Base-by-base conservation (phyloP, 2,113 vertebrate genomes). In the Dinomys branickii region DNA sequence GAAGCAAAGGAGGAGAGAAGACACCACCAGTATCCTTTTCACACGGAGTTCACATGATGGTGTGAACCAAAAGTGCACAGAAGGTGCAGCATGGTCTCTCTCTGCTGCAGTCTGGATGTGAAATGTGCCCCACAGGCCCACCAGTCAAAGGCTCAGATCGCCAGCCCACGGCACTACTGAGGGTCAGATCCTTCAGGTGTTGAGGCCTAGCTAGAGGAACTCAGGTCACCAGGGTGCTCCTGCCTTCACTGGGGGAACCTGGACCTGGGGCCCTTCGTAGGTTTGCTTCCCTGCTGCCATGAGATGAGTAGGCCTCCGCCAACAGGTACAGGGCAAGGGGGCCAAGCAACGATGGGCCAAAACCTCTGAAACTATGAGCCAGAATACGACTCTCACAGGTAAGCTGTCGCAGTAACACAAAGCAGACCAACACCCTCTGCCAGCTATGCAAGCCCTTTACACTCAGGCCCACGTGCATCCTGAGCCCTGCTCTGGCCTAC, bases 1-100 rank as follows among this genome's bases (percentile, higher is more conserved):
- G 90, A 58, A 54, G 91, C 75, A 90, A 82, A 92, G 71, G 30
- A 47, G 92, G 11, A 20, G 73, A 41, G 7, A 87, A 52, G 50
- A 65, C 47, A 22, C 8, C 19, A 0, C 67, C 35, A 63, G 41
- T 30, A 47, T 28, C 59, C 47, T n/a, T 89, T 80, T 38, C 91
- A 85, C 61, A 19, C 30, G 6, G 24, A 75, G 71, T 65, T 78
- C 61, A 44, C 41, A 78, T 0, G 14, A 93, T 16, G 50, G 80
- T 33, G n/a, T 22, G 33, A 59, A 30, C 47, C 13, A 17, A 19
- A 80, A 69, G 65, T 5, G 35, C 10, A 24, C 10, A 82, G 44
- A 75, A 26, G 58, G 56, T 22, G 22, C 47, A 86, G 90, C 47
- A 5, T 26, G 56, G 24, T 44, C 81, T 28, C 50, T 63, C 50